Conservation (phyloP, 2,797 vertebrate species). For the Sebastes paucispinis region DNA sequence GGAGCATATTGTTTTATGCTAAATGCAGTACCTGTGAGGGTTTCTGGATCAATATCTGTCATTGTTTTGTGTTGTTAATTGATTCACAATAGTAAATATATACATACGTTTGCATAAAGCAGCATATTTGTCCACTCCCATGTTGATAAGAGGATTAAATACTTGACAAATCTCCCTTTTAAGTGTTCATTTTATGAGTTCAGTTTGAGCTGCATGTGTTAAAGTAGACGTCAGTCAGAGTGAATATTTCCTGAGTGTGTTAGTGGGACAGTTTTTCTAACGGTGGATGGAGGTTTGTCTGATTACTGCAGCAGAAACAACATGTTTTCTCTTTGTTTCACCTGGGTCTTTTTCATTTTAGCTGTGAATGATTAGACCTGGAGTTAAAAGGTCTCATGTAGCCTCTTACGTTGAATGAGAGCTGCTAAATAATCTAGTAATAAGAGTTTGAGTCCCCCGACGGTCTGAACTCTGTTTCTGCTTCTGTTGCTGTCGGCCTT, state of each 20-base stretch:
- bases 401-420: background rate
- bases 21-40: no score
- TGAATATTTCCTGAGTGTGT: background rate
- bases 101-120: no score
- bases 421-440: background rate
- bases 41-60: no score
- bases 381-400: background rate
- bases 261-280: background rate
- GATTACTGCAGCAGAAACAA: background rate
- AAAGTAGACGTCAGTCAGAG: background rate
- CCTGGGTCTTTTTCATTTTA: background rate
- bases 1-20: no score
- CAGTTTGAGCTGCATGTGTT: background rate
- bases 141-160: no score
- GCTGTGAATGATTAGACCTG: background rate
- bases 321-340: background rate
- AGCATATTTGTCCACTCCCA: no score
- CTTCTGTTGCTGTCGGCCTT: background rate
- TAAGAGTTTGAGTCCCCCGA: background rate
- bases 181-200: background rate
- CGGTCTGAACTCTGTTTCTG: background rate
- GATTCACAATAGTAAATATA: fast-evolving
- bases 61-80: no score
- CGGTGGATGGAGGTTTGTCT: background rate
- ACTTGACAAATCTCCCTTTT: no score